Base-by-base conservation (phyloP, 2,888 invertebrate species). In the Idaea straminata region DNA sequence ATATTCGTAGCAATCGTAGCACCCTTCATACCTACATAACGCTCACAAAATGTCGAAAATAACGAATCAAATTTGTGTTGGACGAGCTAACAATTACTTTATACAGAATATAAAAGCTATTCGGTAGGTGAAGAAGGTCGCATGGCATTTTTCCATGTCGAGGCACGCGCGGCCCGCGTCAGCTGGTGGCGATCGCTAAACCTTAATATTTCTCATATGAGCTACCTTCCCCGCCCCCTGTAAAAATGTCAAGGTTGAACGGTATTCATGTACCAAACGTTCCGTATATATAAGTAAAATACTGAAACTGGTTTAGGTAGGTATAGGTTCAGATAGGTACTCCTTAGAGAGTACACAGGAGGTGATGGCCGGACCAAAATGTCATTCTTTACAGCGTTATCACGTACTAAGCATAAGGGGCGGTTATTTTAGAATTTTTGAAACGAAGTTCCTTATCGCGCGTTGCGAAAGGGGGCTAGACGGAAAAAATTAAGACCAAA, bases 201-300 rank as follows among this genome's bases (percentile, higher is more conserved):
- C 86, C 87, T 87, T 87, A 83, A 88, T 88, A 88, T 88, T 88
- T 86, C 85, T 87, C 83, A 82, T 84, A 84, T 84, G 83, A 85
- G 81, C 79, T 82, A 80, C 78, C 77, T 79, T 76, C 71, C 73
- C 76, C 65, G 63, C 65, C 66, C 74, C 69, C 69, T 72, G 71
- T 77, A 77, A 84, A 83, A 83, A 77, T 77, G 79, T 74, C 77
- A 83, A 80, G 76, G 69, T 66, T 68, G 76, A 77, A 74, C 67
- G 65, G 68, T 70, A 66, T 70, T 69, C 73, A 67, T 74, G 72
- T 76, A 70, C 68, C 66, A 59, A 75, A 75, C 69, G 74, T 79
- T 79, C 77, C 74, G 76, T 78, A 74, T 69, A 74, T 72, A 68
- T 68, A 69, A 71, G 67, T 69, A 69, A 75, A 75, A 75, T 70